These are phyloP conservation scores for Dicycla oo DNA, from an alignment of 2,888 invertebrate species.

Conservation along the genomic window DNA sequence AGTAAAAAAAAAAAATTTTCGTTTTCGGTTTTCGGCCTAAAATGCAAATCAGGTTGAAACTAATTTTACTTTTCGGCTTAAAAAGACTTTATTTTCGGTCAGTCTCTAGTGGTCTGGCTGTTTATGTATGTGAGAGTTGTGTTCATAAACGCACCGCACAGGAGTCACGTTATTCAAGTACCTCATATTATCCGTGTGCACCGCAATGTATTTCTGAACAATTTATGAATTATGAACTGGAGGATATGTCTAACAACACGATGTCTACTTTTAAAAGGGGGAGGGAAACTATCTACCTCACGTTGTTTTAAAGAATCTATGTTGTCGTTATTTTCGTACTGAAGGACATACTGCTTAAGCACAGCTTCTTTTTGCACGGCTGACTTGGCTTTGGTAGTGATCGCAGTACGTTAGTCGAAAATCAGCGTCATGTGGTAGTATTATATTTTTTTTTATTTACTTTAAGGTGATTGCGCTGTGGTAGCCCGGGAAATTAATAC, in stretches of 20 bases:
- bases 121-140: neutral
- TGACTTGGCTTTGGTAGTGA: neutral
- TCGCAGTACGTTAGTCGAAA: neutral
- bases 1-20: no score
- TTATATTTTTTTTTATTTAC: no score
- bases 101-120: neutral
- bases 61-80: neutral
- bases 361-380: neutral
- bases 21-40: neutral
- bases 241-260: neutral
- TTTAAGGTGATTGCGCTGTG: no score
- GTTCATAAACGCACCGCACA: neutral
- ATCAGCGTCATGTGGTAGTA: neutral
- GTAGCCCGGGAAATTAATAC: no score
- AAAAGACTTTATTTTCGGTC: neutral
- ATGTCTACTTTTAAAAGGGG: neutral
- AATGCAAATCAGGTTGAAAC: neutral
- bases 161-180: neutral
- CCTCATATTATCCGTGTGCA: neutral
- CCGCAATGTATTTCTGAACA: slow-evolving; percentile 1
- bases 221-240: neutral
- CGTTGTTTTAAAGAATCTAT: neutral
- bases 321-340: neutral
- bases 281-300: neutral
- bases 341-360: neutral